Percentiles rank a stretch among this genome's conserved stretches.
Conservation (phyloP, 2,888 invertebrate genomes). For the Ophioninae sp. region DNA sequence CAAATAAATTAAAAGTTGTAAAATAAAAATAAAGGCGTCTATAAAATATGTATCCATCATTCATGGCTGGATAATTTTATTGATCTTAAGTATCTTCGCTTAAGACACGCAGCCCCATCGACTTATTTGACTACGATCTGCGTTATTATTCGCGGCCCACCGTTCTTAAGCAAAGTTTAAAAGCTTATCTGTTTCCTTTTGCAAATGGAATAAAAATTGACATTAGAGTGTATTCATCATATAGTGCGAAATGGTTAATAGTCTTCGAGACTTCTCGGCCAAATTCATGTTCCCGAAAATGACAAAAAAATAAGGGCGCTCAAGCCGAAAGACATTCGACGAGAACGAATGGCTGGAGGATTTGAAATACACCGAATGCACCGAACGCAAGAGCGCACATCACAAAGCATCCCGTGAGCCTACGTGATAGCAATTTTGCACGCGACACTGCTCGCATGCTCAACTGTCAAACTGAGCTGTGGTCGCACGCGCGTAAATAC, state of each 20-base stretch:
- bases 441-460: slow-evolving; percentile 47
- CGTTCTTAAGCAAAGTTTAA: too few species aligned
- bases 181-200: not conserved
- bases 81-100: too few species aligned
- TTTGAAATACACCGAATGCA: not conserved
- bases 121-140: too few species aligned
- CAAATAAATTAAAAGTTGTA: too few species aligned
- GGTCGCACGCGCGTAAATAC: slow-evolving; percentile 32
- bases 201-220: not conserved
- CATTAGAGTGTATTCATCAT: not conserved
- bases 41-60: too few species aligned
- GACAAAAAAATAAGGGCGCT: slow-evolving; percentile 4
- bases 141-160: too few species aligned
- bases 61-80: too few species aligned
- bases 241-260: not conserved
- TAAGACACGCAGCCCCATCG: too few species aligned
- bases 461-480: slow-evolving; percentile 64
- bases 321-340: not conserved
- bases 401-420: slow-evolving; percentile 36
- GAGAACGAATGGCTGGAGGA: slow-evolving; percentile 35
- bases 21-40: too few species aligned
- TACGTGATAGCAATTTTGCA: slow-evolving; percentile 60
- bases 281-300: slow-evolving; percentile 34
- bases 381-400: slow-evolving; percentile 4
- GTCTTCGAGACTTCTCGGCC: not conserved